Conservation (phyloP, 2,797 vertebrate species). For the Schizopygopsis malacanthus region DNA sequence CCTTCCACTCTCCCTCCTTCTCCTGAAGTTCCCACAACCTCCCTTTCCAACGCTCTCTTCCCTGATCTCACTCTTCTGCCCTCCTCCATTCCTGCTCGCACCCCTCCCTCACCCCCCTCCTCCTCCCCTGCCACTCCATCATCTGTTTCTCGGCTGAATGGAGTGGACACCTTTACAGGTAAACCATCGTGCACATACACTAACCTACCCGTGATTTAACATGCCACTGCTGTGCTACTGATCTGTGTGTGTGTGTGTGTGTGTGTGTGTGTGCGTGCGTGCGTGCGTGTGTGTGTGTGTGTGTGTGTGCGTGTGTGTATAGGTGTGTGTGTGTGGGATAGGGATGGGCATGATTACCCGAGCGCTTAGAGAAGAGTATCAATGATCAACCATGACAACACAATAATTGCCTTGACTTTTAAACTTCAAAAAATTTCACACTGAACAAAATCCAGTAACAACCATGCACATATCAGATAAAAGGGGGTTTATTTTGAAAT, state of each 20-base stretch:
- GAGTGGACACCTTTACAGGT: slow-evolving; percentile 81
- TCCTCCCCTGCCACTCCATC: slow-evolving; percentile 62
- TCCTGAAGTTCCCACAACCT: slow-evolving; percentile 34
- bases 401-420: slow-evolving; percentile 40
- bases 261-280: slow-evolving; percentile 15
- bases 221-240: slow-evolving; percentile 33
- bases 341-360: slow-evolving; percentile 8
- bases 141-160: slow-evolving; percentile 77
- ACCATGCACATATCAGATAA: not conserved
- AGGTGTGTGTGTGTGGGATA: not conserved
- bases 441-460: slow-evolving; percentile 2
- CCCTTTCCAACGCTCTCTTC: slow-evolving; percentile 45
- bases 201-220: slow-evolving; percentile 49
- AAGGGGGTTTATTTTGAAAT: not conserved
- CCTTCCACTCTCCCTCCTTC: slow-evolving; percentile 44
- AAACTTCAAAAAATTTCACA: slow-evolving; percentile 20
- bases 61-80: slow-evolving; percentile 32
- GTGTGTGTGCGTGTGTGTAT: not conserved
- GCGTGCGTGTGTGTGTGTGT: slow-evolving; percentile 18
- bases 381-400: slow-evolving; percentile 13
- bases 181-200: slow-evolving; percentile 64
- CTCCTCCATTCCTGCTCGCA: slow-evolving; percentile 34
- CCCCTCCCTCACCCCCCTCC: not conserved
- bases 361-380: slow-evolving; percentile 3
- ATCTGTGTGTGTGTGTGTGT: slow-evolving; percentile 31